phyloP scores from a whole-genome alignment of 2,797 vertebrate species.

The Trachops cirrhosus region DNA sequence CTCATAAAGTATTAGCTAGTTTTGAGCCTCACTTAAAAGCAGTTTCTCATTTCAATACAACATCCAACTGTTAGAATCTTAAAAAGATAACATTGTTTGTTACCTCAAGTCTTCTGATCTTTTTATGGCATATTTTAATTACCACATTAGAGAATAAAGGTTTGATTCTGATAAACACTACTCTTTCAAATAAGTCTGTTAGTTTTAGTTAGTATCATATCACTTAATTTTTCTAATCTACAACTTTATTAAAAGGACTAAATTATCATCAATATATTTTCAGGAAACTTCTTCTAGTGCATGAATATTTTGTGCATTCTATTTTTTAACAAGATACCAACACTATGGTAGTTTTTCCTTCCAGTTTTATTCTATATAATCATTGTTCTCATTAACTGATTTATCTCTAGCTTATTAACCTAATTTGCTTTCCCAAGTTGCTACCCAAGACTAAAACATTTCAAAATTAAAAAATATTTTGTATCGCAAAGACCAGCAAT shows the following conservation, averaged over 20 bases:
- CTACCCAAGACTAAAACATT: background rate
- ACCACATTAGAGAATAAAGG: background rate
- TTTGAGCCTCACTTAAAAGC: constrained; percentile 19
- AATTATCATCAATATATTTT: background rate
- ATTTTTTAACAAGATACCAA: constrained; percentile 58
- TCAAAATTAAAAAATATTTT: constrained; percentile 52
- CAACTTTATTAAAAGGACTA: constrained; percentile 30
- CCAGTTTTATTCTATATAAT: background rate
- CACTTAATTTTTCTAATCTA: constrained; percentile 36
- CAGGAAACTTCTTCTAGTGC: constrained; percentile 22
- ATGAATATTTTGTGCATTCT: constrained; percentile 28
- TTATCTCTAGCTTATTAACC: constrained; percentile 43
- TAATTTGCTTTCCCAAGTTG: background rate
- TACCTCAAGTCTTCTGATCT: background rate
- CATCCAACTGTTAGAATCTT: background rate
- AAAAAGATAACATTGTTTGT: background rate
- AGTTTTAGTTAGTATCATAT: background rate
- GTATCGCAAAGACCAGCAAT: constrained; percentile 43
- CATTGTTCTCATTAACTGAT: constrained; percentile 12
- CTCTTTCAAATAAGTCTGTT: constrained; percentile 31
- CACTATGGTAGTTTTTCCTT: background rate
- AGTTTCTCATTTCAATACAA: background rate
- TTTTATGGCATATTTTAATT: background rate
- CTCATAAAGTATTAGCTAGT: background rate
- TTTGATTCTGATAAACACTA: constrained; percentile 10